phyloP scores from a whole-genome alignment of 2,888 invertebrate species.

The Theristus sp. region DNA sequence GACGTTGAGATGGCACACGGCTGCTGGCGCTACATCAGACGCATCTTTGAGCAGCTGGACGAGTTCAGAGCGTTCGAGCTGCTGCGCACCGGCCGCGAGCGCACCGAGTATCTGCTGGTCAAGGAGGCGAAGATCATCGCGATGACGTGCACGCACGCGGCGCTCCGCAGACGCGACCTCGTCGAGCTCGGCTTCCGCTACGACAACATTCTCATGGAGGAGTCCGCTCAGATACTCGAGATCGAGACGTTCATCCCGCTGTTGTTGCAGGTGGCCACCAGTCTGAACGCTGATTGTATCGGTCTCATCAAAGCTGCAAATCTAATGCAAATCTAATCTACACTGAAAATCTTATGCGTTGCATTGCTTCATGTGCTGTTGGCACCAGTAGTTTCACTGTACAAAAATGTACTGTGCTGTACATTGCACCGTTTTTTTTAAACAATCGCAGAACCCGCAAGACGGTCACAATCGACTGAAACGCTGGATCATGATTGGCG shows the following conservation, averaged over 20 bases:
- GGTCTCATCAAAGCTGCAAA: background rate
- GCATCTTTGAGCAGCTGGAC: slow-evolving; percentile 86
- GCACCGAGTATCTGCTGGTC: slow-evolving; percentile 84
- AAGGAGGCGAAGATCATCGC: slow-evolving; percentile 88
- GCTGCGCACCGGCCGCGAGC: slow-evolving; percentile 75
- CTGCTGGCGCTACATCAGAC: slow-evolving; percentile 77
- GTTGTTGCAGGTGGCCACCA: slow-evolving; percentile 51
- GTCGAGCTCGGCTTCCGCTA: slow-evolving; percentile 53
- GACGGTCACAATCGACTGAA: slow-evolving; percentile 87
- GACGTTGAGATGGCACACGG: slow-evolving; percentile 74
- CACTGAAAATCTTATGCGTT: too few species aligned
- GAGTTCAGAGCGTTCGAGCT: slow-evolving; percentile 96
- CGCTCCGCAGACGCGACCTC: slow-evolving; percentile 79
- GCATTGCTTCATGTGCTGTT: too few species aligned
- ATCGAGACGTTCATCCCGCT: slow-evolving; percentile 98
- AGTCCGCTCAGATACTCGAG: slow-evolving; percentile 92
- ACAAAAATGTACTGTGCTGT: slow-evolving; percentile 5
- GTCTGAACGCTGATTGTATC: background rate
- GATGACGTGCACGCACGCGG: slow-evolving; percentile 99
- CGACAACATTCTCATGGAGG: slow-evolving; percentile 98
- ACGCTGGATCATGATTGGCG: slow-evolving; percentile 99
- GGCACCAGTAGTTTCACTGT: background rate
- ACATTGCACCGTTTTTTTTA: background rate
- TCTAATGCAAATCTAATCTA: too few species aligned
- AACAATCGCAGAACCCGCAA: slow-evolving; percentile 57